A percentile compares a stretch with the other conserved stretches of the same genome.
Conservation (phyloP, 2,113 vertebrate species). For the Macquaria ambigua region DNA sequence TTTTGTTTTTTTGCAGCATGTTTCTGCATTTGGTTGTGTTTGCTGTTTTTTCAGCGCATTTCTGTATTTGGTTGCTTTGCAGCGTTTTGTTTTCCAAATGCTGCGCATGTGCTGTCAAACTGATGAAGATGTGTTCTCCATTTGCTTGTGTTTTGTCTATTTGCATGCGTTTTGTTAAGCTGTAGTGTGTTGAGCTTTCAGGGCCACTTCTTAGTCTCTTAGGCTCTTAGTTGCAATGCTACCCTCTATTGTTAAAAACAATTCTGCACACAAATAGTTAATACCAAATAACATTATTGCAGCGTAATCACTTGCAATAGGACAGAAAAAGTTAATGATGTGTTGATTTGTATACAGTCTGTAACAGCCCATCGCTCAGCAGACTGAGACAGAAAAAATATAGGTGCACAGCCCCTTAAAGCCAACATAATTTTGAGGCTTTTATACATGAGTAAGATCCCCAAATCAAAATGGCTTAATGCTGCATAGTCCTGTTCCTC, state of each 20-base stretch:
- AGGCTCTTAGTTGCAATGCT: background rate
- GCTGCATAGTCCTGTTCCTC: background rate
- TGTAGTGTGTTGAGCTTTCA: background rate
- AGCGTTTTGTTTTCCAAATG: background rate
- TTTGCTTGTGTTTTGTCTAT: background rate
- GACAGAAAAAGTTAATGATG: constrained; percentile 9
- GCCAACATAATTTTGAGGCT: background rate
- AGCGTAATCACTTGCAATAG: constrained; percentile 3
- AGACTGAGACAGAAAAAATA: constrained; percentile 12
- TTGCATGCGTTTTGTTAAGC: background rate
- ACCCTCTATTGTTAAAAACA: constrained; percentile 5
- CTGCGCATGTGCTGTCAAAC: background rate
- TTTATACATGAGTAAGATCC: constrained; percentile 15
- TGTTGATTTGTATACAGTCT: constrained; percentile 21
- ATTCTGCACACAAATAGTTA: constrained; percentile 2
- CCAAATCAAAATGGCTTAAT: constrained; percentile 33
- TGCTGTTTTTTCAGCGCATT: background rate
- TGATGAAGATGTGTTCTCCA: background rate
- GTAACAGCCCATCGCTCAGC: constrained; percentile 15
- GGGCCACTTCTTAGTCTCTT: background rate
- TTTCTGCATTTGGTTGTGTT: background rate
- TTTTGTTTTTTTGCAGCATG: background rate
- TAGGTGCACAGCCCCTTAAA: background rate
- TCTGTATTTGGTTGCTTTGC: background rate
- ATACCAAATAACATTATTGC: background rate